These are phyloP conservation scores for Hipparchia sbordonii DNA, from an alignment of 2,888 invertebrate genomes.

Conservation along the genomic window DNA sequence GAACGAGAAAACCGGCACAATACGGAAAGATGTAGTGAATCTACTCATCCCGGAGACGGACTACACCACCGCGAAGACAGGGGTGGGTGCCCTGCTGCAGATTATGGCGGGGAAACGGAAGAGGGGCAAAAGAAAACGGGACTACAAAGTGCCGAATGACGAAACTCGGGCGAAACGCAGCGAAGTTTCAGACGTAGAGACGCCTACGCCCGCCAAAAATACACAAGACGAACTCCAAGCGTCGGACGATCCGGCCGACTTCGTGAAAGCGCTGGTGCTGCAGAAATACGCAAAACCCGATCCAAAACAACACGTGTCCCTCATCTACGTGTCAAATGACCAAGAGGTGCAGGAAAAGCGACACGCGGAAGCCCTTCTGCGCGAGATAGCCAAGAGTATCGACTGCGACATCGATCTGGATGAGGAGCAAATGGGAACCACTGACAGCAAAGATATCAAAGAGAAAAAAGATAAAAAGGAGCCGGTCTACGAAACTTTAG, in stretches of 20 bases:
- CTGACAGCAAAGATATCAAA: slow-evolving; percentile 54
- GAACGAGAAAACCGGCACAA: slow-evolving; percentile 53
- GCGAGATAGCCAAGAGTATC: slow-evolving; percentile 73
- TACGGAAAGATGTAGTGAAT: slow-evolving; percentile 77
- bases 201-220: slow-evolving; percentile 68
- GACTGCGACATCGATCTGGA: slow-evolving; percentile 73
- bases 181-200: slow-evolving; percentile 33
- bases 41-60: slow-evolving; percentile 69
- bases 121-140: slow-evolving; percentile 62
- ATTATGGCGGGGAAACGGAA: slow-evolving; percentile 76
- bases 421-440: slow-evolving; percentile 65
- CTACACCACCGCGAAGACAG: slow-evolving; percentile 69
- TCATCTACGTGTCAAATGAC: slow-evolving; percentile 69
- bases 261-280: slow-evolving; percentile 73
- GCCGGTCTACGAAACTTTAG: slow-evolving; percentile 60
- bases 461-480: slow-evolving; percentile 33
- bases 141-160: slow-evolving; percentile 51
- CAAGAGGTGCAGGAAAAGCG: slow-evolving; percentile 68
- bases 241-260: slow-evolving; percentile 64
- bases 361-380: slow-evolving; percentile 71
- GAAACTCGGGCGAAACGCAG: slow-evolving; percentile 49
- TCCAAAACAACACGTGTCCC: slow-evolving; percentile 70
- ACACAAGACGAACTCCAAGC: slow-evolving; percentile 51
- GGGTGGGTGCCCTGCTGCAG: slow-evolving; percentile 70
- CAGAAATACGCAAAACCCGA: slow-evolving; percentile 71